These are phyloP conservation scores for Styela plicata DNA, from an alignment of 23 tunicate genomes.

Conservation along the genomic window DNA sequence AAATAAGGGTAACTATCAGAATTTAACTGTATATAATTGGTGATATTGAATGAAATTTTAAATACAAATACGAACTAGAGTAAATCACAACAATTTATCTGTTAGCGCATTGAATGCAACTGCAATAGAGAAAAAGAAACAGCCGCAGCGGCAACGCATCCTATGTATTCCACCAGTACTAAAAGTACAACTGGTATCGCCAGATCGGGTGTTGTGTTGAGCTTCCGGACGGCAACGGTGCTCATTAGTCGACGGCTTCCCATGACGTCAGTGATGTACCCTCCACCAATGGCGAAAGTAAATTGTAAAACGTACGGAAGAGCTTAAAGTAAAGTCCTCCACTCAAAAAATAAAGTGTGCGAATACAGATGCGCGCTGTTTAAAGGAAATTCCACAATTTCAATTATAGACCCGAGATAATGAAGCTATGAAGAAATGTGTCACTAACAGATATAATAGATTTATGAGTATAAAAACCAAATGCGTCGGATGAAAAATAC, in stretches of 20 bases:
- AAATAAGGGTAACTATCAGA: too few species aligned
- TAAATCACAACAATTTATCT: too few species aligned
- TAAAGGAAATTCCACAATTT: too few species aligned
- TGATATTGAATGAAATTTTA: too few species aligned
- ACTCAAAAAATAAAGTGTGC: slow-evolving; percentile 34
- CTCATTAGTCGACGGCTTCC: slow-evolving; percentile 13
- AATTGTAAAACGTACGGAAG: slow-evolving; percentile 30
- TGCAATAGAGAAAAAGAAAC: slow-evolving; percentile 25
- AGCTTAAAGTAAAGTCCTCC: slow-evolving; percentile 37
- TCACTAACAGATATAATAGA: too few species aligned
- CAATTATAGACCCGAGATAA: too few species aligned
- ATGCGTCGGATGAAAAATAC: too few species aligned
- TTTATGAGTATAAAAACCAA: too few species aligned
- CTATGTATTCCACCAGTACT: slow-evolving; percentile 35
- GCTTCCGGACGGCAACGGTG: slow-evolving; percentile 25
- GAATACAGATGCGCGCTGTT: too few species aligned
- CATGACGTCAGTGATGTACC: slow-evolving; percentile 30
- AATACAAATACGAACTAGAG: too few species aligned
- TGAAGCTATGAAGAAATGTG: too few species aligned
- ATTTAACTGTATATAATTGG: too few species aligned
- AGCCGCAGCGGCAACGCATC: slow-evolving; percentile 40
- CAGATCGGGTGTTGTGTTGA: slow-evolving; percentile 28
- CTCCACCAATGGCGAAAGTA: slow-evolving; percentile 27
- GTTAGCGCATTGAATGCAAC: slow-evolving; percentile 31
- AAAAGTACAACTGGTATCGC: slow-evolving; percentile 33